Evolutionary conservation across 2,113 vertebrate species (phyloP).

Genomic region (Apodemus sylvaticus): DNA sequence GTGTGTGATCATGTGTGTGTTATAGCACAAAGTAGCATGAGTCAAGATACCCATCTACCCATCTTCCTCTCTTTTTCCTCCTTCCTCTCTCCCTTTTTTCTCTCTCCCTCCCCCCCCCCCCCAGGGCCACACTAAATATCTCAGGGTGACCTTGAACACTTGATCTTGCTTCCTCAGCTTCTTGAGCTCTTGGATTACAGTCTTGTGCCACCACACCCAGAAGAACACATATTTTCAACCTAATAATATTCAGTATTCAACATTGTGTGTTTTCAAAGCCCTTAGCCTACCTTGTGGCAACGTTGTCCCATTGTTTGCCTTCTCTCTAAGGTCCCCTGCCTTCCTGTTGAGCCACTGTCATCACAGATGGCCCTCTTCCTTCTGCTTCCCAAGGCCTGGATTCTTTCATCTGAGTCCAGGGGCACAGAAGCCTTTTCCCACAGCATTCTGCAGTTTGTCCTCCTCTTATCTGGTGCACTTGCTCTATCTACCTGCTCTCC

Average conservation of each 20-base stretch:
- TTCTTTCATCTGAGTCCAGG: not conserved
- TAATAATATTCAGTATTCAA: not conserved
- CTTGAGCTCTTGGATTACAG: not conserved
- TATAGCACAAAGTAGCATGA: not conserved
- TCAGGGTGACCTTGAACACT: not conserved
- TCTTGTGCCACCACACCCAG: not conserved
- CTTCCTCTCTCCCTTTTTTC: not conserved
- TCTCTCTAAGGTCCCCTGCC: not conserved
- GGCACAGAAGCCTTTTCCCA: not conserved
- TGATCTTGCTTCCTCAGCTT: not conserved
- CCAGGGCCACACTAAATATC: not conserved
- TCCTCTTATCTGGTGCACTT: not conserved
- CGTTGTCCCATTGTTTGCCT: not conserved
- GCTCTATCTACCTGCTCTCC: not conserved
- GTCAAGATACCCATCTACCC: not conserved
- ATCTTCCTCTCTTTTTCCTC: too few species aligned
- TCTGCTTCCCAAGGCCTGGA: not conserved
- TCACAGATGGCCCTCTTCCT: not conserved
- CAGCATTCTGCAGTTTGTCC: not conserved
- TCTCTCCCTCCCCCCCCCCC: rapidly evolving
- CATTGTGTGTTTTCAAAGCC: not conserved
- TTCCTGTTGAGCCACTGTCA: not conserved
- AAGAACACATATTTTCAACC: not conserved
- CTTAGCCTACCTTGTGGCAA: not conserved
- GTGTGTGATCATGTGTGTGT: not conserved